These are phyloP conservation scores for Lordiphosa collinella DNA, from an alignment of 1,140 invertebrate genomes.

Conservation along the genomic window DNA sequence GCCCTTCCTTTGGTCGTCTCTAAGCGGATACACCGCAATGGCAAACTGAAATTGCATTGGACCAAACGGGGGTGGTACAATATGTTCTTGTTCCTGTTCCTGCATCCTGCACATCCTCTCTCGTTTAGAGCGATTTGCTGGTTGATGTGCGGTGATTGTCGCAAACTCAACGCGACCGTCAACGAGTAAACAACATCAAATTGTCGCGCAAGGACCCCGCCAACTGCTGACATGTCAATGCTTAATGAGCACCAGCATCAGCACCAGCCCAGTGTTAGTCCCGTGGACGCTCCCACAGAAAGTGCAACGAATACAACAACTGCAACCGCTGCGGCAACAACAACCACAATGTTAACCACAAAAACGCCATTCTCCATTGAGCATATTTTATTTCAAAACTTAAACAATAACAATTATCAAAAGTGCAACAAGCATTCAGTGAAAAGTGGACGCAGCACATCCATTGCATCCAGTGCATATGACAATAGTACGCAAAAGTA, in stretches of 20 bases:
- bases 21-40: conserved; percentile 13
- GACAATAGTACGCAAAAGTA: conserved; percentile 59
- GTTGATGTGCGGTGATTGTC: conserved; percentile 79
- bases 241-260: conserved; percentile 36
- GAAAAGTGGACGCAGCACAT: conserved; percentile 34
- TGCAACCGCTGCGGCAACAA: conserved; percentile 19
- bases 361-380: conserved; percentile 79
- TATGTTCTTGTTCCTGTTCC: background rate
- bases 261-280: conserved; percentile 36
- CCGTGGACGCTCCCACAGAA: conserved; percentile 26
- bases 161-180: conserved; percentile 78
- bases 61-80: conserved; percentile 2
- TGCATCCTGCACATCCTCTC: conserved; percentile 25
- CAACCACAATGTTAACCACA: conserved; percentile 63
- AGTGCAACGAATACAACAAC: conserved; percentile 39
- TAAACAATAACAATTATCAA: conserved; percentile 55
- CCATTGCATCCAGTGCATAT: conserved; percentile 22
- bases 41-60: conserved; percentile 14
- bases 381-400: conserved; percentile 78
- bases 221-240: conserved; percentile 42
- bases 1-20: conserved; percentile 1
- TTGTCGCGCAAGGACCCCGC: conserved; percentile 35
- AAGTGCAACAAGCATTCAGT: conserved; percentile 43
- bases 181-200: conserved; percentile 77
- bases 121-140: conserved; percentile 77